Conservation (phyloP, 1,140 invertebrate genomes). For the Colletes latitarsis region DNA sequence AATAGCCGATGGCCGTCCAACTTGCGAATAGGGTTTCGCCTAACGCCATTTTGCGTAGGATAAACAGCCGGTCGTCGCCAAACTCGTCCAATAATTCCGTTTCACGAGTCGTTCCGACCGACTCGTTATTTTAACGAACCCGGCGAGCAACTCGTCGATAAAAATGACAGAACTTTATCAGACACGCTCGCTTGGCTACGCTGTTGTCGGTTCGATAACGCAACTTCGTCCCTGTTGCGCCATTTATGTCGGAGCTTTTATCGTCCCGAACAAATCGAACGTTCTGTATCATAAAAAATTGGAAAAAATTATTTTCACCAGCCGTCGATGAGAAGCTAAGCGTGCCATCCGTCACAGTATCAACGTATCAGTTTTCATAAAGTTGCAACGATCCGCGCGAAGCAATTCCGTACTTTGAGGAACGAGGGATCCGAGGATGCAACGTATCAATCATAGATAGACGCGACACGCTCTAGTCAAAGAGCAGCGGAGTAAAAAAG, state of each 20-base stretch:
- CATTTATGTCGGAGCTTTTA: constrained; percentile 58
- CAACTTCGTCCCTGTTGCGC: constrained; percentile 46
- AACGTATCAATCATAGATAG: too few species aligned
- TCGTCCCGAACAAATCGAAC: constrained; percentile 31
- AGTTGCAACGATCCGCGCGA: background rate
- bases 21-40: too few species aligned
- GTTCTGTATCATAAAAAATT: constrained; percentile 55
- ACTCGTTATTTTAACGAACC: constrained; percentile 61
- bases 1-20: background rate
- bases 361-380: constrained; percentile 8
- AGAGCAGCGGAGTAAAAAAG: too few species aligned
- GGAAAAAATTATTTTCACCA: constrained; percentile 59
- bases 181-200: constrained; percentile 43
- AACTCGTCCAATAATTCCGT: constrained; percentile 29
- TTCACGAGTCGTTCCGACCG: constrained; percentile 26
- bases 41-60: background rate
- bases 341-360: constrained; percentile 44
- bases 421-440: background rate
- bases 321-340: constrained; percentile 33
- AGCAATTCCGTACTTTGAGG: background rate
- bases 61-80: constrained; percentile 25
- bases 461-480: too few species aligned
- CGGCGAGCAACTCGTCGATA: constrained; percentile 55
- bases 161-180: constrained; percentile 68
- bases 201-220: constrained; percentile 58